A percentile compares a stretch with the other conserved stretches of the same genome.
Evolutionary conservation across 2,888 invertebrate genomes (phyloP).

Genomic region (Aelia acuminata): DNA sequence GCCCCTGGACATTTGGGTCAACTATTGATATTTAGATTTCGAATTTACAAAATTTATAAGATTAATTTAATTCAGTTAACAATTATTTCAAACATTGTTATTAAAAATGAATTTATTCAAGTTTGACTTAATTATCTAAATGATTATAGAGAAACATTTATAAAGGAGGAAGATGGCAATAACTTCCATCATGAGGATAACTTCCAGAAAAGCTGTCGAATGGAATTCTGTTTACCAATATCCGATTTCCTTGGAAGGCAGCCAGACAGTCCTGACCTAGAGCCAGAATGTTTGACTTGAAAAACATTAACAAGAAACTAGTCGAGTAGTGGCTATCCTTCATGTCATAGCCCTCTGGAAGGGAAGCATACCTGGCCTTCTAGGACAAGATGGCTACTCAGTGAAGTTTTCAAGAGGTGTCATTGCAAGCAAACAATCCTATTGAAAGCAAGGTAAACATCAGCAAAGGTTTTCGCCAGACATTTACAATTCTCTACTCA

Average conservation of each 20-base stretch:
- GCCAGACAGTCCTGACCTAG: slow-evolving; percentile 6
- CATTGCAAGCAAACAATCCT: background rate
- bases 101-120: no score
- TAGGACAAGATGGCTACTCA: background rate
- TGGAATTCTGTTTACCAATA: background rate
- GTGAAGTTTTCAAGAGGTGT: background rate
- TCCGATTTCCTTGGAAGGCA: background rate
- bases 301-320: background rate
- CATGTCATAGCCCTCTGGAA: background rate
- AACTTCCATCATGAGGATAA: no score
- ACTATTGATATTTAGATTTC: no score
- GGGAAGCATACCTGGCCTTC: background rate
- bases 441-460: background rate
- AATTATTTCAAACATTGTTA: no score
- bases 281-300: slow-evolving; percentile 25
- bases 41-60: no score
- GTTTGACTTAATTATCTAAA: no score
- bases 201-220: background rate
- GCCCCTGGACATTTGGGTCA: no score
- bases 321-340: background rate
- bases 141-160: slow-evolving; percentile 67
- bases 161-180: background rate
- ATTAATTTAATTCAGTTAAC: no score
- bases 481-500: background rate
- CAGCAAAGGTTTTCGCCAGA: background rate